These are phyloP conservation scores for Timandra comae DNA, from an alignment of 2,888 invertebrate genomes.

Conservation along the genomic window DNA sequence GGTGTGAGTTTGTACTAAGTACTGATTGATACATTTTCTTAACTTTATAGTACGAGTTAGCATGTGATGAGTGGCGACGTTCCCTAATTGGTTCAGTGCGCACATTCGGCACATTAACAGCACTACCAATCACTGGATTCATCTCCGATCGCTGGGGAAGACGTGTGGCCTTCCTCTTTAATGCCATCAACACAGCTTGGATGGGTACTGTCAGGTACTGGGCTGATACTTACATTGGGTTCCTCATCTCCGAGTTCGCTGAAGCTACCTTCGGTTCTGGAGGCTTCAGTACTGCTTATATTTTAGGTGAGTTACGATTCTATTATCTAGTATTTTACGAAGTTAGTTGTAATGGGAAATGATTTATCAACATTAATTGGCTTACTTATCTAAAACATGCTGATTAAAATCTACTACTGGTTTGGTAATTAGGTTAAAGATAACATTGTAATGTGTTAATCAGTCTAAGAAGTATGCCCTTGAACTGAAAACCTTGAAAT, in stretches of 20 bases:
- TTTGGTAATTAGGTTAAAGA: no score
- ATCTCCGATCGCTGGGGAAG: slow-evolving; percentile 85
- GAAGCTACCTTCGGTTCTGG: slow-evolving; percentile 82
- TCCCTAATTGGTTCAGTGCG: slow-evolving; percentile 83
- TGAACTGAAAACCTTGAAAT: no score
- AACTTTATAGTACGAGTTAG: slow-evolving; percentile 74
- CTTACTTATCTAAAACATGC: no score
- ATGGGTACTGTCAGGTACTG: slow-evolving; percentile 78
- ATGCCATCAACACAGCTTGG: slow-evolving; percentile 77
- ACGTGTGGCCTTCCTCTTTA: slow-evolving; percentile 73
- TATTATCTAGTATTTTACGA: no score
- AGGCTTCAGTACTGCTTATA: slow-evolving; percentile 81
- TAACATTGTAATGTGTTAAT: no score
- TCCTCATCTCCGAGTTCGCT: slow-evolving; percentile 80
- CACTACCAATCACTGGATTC: slow-evolving; percentile 81
- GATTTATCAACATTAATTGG: no score
- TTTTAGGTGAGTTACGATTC: slow-evolving; percentile 72
- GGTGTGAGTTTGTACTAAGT: no score
- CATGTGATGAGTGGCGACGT: slow-evolving; percentile 82
- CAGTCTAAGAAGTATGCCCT: no score
- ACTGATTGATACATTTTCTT: no score
- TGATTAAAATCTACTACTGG: no score
- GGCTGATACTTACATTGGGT: slow-evolving; percentile 80
- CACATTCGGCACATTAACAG: slow-evolving; percentile 80
- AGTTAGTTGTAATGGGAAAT: no score